These are phyloP conservation scores for Motacilla tschutschensis DNA, from an alignment of 2,113 vertebrate genomes.

Conservation along the genomic window DNA sequence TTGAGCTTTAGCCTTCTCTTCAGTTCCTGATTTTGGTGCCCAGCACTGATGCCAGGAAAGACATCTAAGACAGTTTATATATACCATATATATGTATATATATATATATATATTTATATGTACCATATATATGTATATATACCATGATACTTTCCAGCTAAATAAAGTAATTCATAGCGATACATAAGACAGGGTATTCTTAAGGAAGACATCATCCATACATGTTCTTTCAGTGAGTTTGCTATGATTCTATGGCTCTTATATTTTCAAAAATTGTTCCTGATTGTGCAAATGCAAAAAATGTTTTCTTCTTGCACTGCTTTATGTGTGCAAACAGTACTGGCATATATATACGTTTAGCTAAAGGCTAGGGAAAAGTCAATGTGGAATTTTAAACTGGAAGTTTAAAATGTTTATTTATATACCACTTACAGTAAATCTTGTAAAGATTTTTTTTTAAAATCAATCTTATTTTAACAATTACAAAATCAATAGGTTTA, in stretches of 20 bases:
- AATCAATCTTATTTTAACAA: neutral
- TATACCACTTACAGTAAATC: neutral
- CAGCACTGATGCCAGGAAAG: neutral
- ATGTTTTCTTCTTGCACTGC: neutral
- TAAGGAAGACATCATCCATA: neutral
- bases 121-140: neutral
- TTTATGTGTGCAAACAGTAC: neutral
- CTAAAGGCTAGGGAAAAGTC: neutral
- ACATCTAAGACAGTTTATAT: neutral
- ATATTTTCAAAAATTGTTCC: neutral
- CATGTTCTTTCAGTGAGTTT: neutral
- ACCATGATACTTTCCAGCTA: neutral
- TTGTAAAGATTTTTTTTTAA: neutral
- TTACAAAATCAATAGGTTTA: neutral
- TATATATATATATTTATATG: neutral
- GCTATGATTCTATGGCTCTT: neutral
- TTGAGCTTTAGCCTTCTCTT: neutral
- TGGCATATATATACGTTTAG: neutral
- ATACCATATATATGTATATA: neutral
- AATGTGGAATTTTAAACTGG: neutral
- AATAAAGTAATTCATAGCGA: neutral
- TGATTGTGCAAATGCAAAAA: neutral
- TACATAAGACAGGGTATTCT: neutral
- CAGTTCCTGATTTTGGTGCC: neutral
- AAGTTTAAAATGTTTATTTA: neutral